A percentile compares a stretch with the other conserved stretches of the same genome.
Conservation (phyloP, 2,113 vertebrate species). For the Sturnus vulgaris region DNA sequence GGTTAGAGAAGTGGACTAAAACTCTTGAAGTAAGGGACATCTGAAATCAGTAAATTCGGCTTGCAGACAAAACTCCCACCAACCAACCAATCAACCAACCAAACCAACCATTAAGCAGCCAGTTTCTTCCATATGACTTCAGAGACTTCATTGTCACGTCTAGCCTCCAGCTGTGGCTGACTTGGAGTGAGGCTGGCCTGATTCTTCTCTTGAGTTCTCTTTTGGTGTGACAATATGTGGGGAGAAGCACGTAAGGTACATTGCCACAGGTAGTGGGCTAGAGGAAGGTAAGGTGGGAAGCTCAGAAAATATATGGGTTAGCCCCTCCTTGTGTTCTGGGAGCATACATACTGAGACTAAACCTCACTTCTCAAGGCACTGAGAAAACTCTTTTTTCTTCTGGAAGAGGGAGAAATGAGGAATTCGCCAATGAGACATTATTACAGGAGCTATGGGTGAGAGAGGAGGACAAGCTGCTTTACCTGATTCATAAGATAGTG, state of each 20-base stretch:
- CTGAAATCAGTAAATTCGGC: neutral
- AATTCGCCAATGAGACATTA: neutral
- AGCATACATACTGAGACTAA: neutral
- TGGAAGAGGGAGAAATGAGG: neutral
- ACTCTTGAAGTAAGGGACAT: neutral
- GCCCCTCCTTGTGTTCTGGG: neutral
- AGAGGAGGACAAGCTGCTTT: neutral
- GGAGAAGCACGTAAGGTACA: neutral
- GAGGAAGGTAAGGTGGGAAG: neutral
- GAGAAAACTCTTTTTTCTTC: neutral
- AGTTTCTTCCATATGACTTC: neutral
- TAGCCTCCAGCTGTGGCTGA: neutral
- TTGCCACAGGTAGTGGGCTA: neutral
- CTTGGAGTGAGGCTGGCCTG: neutral
- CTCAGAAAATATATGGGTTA: neutral
- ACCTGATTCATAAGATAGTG: neutral
- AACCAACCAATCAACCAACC: neutral
- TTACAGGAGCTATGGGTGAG: neutral
- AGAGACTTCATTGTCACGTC: neutral
- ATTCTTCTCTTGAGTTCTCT: neutral
- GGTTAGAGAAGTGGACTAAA: neutral
- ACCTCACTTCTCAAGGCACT: neutral
- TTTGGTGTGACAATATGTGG: neutral
- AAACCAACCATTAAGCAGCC: neutral
- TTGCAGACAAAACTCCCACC: neutral